A percentile compares a stretch with the other conserved stretches of the same genome.
These are phyloP conservation scores for Hippocampus zosterae DNA, from an alignment of 2,113 vertebrate genomes.

Conservation along the genomic window DNA sequence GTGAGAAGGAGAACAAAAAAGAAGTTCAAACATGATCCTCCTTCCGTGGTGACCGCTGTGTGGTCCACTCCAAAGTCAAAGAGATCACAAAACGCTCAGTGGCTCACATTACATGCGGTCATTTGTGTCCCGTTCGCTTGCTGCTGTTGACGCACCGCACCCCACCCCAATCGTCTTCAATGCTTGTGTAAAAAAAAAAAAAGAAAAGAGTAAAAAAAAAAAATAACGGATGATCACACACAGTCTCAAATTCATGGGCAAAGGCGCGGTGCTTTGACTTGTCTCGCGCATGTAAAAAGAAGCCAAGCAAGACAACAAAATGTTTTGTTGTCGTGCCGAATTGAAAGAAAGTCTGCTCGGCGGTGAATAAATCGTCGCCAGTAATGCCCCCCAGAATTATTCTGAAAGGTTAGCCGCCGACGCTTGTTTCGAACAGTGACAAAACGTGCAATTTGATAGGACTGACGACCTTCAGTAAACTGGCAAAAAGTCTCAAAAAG, in stretches of 20 bases:
- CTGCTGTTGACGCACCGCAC: neutral
- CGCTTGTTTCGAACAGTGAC: no score
- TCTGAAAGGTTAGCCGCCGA: no score
- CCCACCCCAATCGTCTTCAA: neutral
- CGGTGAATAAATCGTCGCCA: no score
- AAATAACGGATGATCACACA: no score
- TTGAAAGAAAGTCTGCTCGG: no score
- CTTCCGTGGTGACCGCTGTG: slow-evolving; percentile 21
- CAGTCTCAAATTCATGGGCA: no score
- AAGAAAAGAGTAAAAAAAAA: neutral
- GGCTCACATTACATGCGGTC: slow-evolving; percentile 1
- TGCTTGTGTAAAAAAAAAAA: neutral
- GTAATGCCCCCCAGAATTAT: no score
- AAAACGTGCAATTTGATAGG: neutral
- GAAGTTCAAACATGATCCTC: neutral
- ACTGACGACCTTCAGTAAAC: neutral
- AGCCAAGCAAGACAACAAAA: neutral
- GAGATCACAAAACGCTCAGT: slow-evolving; percentile 32
- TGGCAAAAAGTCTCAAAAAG: neutral
- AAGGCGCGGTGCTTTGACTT: no score
- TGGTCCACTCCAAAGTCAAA: slow-evolving; percentile 48
- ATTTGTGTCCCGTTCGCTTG: neutral
- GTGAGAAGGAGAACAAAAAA: neutral
- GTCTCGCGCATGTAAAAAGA: neutral
- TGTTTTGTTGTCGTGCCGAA: no score